These are phyloP conservation scores for Eufriesea mexicana DNA, from an alignment of 1,140 invertebrate genomes.

Conservation along the genomic window DNA sequence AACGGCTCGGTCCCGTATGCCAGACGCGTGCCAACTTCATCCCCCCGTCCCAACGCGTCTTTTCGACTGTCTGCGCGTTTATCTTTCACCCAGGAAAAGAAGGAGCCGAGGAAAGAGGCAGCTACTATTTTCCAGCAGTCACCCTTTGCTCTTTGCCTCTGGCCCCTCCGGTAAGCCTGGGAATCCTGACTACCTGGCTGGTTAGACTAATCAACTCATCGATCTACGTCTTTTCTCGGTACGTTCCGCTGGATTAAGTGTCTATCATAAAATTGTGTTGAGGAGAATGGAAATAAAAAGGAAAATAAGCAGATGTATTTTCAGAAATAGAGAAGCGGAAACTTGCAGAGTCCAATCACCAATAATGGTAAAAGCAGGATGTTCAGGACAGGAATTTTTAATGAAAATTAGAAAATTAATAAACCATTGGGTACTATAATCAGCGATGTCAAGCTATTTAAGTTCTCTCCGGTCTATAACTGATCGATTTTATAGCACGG, in stretches of 20 bases:
- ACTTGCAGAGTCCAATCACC: too few relatives aligned
- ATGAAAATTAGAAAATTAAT: too few relatives aligned
- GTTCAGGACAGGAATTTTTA: too few relatives aligned
- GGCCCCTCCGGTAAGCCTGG: not conserved
- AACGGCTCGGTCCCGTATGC: slow-evolving; percentile 68
- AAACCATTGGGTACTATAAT: too few relatives aligned
- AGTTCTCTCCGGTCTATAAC: too few relatives aligned
- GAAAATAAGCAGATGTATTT: too few relatives aligned
- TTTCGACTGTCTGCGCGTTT: slow-evolving; percentile 37
- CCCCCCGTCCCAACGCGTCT: not conserved
- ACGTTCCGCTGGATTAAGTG: not conserved
- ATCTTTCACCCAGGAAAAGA: slow-evolving; percentile 40
- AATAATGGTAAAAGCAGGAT: too few relatives aligned
- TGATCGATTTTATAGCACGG: too few relatives aligned
- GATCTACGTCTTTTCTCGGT: slow-evolving; percentile 33
- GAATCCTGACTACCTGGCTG: slow-evolving; percentile 45
- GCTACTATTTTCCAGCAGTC: slow-evolving; percentile 58
- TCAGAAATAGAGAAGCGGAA: too few relatives aligned
- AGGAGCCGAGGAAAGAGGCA: slow-evolving; percentile 52
- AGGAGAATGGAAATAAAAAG: not conserved
- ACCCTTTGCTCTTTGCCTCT: slow-evolving; percentile 7
- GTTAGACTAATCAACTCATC: slow-evolving; percentile 44
- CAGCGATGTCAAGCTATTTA: too few relatives aligned
- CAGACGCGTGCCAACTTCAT: slow-evolving; percentile 74
- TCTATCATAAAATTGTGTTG: not conserved